Evolutionary conservation across 2,888 invertebrate species (phyloP).

Genomic region (Lycocerus yunnanus): DNA sequence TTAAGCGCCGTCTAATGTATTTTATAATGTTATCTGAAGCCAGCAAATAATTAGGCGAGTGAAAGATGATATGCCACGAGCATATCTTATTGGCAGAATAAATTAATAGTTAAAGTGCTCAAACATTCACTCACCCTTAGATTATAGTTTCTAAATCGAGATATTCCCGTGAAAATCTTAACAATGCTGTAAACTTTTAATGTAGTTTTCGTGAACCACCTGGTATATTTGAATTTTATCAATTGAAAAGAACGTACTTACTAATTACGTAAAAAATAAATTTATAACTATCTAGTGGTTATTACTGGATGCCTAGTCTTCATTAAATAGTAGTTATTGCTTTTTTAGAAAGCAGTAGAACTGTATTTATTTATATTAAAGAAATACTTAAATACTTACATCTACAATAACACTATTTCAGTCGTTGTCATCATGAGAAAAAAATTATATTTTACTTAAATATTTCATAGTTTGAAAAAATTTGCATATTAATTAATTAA

Average conservation of each 20-base stretch:
- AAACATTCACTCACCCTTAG: no score
- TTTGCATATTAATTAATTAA: not conserved
- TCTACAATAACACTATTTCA: not conserved
- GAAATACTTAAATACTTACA: not conserved
- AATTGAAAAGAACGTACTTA: not conserved
- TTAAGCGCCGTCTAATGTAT: no score
- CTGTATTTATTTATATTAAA: not conserved
- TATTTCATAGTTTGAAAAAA: not conserved
- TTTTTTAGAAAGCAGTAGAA: not conserved
- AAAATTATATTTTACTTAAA: not conserved
- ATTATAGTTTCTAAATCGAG: no score
- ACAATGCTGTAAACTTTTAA: not conserved
- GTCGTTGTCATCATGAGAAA: not conserved
- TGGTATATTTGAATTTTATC: not conserved
- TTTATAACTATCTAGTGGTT: constrained; percentile 1
- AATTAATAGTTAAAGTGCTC: no score
- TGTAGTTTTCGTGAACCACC: not conserved
- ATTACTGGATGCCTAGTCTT: constrained; percentile 1
- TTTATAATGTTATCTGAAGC: no score
- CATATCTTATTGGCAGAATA: no score
- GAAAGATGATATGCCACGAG: no score
- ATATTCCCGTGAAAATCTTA: no score
- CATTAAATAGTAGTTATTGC: not conserved
- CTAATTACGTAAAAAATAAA: not conserved
- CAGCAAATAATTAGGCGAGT: no score